Conservation (phyloP, 2,113 vertebrate species). For the Onychostruthus taczanowskii region DNA sequence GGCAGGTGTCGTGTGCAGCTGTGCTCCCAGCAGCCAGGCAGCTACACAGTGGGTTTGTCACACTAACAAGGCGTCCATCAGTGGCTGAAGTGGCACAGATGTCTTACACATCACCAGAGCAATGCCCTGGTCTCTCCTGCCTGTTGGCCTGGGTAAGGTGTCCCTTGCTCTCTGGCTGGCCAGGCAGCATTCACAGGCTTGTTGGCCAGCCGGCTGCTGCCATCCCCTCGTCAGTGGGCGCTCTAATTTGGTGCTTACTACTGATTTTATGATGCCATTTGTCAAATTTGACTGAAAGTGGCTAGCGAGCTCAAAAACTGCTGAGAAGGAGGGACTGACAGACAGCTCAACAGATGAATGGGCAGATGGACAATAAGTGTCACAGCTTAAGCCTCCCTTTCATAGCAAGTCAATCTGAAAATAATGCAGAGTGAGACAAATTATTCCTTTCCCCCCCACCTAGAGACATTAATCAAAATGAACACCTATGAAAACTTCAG, state of each 20-base stretch:
- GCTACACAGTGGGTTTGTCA: not conserved
- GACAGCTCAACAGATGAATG: conserved; percentile 1
- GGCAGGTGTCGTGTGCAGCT: not conserved
- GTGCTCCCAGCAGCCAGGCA: not conserved
- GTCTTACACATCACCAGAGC: not conserved
- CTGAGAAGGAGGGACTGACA: not conserved
- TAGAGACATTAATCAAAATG: not conserved
- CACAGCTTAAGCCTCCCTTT: not conserved
- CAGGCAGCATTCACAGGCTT: not conserved
- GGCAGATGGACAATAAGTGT: conserved; percentile 1
- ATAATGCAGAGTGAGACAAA: not conserved
- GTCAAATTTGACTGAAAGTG: conserved; percentile 31
- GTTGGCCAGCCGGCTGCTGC: not conserved
- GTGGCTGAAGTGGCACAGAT: not conserved
- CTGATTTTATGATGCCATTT: not conserved
- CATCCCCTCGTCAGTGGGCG: not conserved
- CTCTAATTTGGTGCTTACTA: not conserved
- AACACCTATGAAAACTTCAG: not conserved
- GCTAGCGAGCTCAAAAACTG: not conserved
- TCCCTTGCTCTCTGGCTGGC: not conserved
- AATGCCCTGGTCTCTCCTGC: not conserved
- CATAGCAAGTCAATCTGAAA: not conserved
- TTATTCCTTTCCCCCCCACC: not conserved
- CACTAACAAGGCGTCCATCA: not conserved
- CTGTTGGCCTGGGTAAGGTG: not conserved